Conservation (phyloP, 2,797 vertebrate species). For the Rhabdophis nuchalis region DNA sequence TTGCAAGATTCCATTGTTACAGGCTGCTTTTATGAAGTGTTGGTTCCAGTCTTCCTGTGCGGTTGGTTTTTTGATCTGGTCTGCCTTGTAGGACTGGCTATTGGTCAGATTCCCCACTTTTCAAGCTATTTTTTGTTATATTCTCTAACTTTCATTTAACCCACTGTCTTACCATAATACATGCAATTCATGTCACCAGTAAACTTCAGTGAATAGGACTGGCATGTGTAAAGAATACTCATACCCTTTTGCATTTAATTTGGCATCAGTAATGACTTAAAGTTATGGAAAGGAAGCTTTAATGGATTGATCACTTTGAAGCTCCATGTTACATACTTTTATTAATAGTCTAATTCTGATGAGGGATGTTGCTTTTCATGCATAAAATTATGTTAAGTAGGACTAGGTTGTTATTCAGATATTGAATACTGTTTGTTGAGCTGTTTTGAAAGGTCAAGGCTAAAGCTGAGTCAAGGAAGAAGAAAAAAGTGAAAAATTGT, state of each 20-base stretch:
- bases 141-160: neutral
- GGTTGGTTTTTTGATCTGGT: neutral
- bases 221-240: neutral
- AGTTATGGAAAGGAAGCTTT: neutral
- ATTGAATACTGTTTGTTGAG: neutral
- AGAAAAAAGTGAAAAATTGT: constrained; percentile 1
- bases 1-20: neutral
- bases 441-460: constrained; percentile 17
- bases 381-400: neutral
- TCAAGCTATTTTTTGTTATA: neutral
- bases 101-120: neutral
- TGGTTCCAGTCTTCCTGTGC: neutral
- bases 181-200: neutral
- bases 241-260: neutral
- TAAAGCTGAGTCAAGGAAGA: constrained; percentile 6
- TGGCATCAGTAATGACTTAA: neutral
- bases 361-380: neutral
- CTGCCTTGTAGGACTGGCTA: too few relatives aligned
- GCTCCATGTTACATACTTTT: neutral
- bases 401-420: neutral
- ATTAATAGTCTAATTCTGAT: constrained; percentile 6
- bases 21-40: neutral
- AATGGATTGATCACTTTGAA: neutral
- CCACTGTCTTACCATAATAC: neutral
- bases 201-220: neutral